These are phyloP conservation scores for Enteromius mattozi DNA, from an alignment of 2,797 vertebrate genomes.

Conservation along the genomic window DNA sequence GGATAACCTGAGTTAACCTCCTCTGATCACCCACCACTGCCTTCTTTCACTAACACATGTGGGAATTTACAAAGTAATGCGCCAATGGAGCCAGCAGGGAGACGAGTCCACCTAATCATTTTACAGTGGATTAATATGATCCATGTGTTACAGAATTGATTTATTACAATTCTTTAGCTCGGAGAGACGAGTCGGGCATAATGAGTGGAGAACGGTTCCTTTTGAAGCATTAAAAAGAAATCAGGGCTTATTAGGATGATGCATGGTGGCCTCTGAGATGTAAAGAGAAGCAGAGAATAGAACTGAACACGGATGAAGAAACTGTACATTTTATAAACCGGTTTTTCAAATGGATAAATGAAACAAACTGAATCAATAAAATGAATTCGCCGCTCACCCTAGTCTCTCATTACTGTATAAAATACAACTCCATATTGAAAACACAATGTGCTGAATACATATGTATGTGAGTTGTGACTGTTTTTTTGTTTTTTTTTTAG, in stretches of 20 bases:
- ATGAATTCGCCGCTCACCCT: background rate
- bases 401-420: slow-evolving; percentile 1
- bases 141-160: slow-evolving; percentile 6
- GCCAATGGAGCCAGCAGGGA: background rate
- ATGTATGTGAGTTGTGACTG: background rate
- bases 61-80: slow-evolving; percentile 9
- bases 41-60: slow-evolving; percentile 8
- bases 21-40: slow-evolving; percentile 26
- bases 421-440: background rate
- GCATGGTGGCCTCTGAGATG: slow-evolving; percentile 9
- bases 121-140: slow-evolving; percentile 21
- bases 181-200: background rate
- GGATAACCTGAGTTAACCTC: slow-evolving; percentile 29
- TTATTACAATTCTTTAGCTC: slow-evolving; percentile 24
- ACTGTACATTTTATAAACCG: slow-evolving; percentile 2
- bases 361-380: slow-evolving; percentile 21
- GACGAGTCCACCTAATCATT: background rate
- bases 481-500: background rate
- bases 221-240: slow-evolving; percentile 33
- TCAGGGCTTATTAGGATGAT: slow-evolving; percentile 20
- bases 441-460: background rate
- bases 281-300: slow-evolving; percentile 1
- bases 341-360: background rate
- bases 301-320: background rate
- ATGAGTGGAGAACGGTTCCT: slow-evolving; percentile 20